Evolutionary conservation across 2,888 invertebrate species (phyloP).

Genomic region (Leucoptera coffeella): DNA sequence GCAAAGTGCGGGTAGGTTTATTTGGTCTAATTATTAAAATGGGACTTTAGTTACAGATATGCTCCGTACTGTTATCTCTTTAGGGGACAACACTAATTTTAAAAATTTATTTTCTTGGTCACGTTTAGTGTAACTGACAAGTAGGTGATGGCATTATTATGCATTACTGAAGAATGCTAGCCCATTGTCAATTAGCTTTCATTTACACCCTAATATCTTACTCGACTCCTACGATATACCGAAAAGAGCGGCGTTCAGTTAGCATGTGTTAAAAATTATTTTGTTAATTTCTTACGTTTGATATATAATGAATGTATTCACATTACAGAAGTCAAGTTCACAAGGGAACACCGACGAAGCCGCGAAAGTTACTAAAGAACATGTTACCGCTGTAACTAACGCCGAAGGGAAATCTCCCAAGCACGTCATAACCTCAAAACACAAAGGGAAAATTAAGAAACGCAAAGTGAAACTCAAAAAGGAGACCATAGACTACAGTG

Average conservation of each 20-base stretch:
- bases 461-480: slow-evolving; percentile 57
- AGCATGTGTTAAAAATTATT: not conserved
- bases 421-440: slow-evolving; percentile 43
- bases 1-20: slow-evolving; percentile 39
- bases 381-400: slow-evolving; percentile 30
- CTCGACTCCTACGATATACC: too few relatives aligned
- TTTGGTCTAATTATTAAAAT: slow-evolving; percentile 4
- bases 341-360: slow-evolving; percentile 25
- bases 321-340: slow-evolving; percentile 27
- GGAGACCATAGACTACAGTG: slow-evolving; percentile 76
- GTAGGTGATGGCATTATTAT: too few relatives aligned
- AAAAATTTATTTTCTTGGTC: too few relatives aligned
- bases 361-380: slow-evolving; percentile 34
- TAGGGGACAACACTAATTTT: too few relatives aligned
- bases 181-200: too few relatives aligned
- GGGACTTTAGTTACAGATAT: too few relatives aligned
- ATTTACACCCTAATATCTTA: too few relatives aligned
- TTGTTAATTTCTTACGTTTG: not conserved
- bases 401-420: slow-evolving; percentile 52
- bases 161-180: too few relatives aligned
- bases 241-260: too few relatives aligned
- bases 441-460: slow-evolving; percentile 40
- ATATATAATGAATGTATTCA: not conserved
- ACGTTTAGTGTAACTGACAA: too few relatives aligned
- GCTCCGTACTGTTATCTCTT: too few relatives aligned